Percentiles rank a stretch among this genome's conserved stretches.
Evolutionary conservation across 2,113 vertebrate species (phyloP).

Genomic region (Paraplagusia blochii): DNA sequence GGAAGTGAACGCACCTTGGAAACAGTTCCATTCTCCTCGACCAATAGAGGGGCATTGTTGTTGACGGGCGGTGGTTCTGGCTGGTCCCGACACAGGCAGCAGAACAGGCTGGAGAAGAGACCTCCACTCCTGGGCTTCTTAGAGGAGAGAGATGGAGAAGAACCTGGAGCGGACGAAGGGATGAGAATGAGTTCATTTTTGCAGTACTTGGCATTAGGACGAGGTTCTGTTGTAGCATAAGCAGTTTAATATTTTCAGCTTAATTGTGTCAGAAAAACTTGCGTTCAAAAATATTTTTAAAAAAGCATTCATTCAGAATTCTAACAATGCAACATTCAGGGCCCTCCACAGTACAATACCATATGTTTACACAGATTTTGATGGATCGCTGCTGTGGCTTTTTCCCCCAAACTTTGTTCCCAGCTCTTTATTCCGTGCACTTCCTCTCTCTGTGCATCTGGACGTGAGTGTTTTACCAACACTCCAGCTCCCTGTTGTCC

Average conservation of each 20-base stretch:
- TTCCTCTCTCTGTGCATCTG: conserved; percentile 38
- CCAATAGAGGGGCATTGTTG: conserved; percentile 86
- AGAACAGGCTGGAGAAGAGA: conserved; percentile 85
- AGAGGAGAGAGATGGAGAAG: conserved; percentile 70
- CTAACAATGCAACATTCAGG: too few relatives aligned
- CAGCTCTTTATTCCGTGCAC: conserved; percentile 30
- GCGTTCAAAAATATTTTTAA: too few relatives aligned
- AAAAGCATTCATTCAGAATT: too few relatives aligned
- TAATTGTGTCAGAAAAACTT: too few relatives aligned
- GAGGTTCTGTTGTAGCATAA: too few relatives aligned
- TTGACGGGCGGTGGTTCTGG: conserved; percentile 78
- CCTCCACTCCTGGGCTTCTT: conserved; percentile 85
- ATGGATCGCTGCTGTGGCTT: conserved; percentile 3
- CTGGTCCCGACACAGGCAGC: conserved; percentile 85
- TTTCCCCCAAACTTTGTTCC: conserved; percentile 22
- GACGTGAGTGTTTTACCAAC: conserved; percentile 70
- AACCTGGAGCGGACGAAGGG: conserved; percentile 68
- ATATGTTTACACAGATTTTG: too few relatives aligned
- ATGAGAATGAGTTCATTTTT: too few relatives aligned
- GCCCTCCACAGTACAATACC: too few relatives aligned
- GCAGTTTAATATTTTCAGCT: too few relatives aligned
- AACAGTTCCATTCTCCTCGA: conserved; percentile 85
- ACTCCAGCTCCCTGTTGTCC: conserved; percentile 54
- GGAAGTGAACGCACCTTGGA: conserved; percentile 77
- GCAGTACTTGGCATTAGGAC: too few relatives aligned